Percentiles rank a stretch among this genome's conserved stretches.
phyloP scores from a whole-genome alignment of 1,140 invertebrate genomes.

The Diplogasteroides magnus region DNA sequence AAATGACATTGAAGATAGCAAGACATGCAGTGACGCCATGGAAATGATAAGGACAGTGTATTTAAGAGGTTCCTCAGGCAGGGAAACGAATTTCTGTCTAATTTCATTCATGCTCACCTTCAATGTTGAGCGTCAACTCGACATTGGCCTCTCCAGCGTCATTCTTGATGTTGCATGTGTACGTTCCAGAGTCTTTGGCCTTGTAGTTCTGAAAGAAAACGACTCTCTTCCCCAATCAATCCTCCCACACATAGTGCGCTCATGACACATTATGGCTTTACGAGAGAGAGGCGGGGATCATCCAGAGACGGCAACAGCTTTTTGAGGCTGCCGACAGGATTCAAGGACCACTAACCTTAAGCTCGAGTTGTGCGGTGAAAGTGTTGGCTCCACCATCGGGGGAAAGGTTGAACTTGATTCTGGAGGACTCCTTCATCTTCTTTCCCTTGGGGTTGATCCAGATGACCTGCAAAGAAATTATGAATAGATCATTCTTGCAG shows the following conservation, averaged over 20 bases:
- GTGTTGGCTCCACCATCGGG: conserved; percentile 51
- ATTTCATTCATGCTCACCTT: conserved; percentile 61
- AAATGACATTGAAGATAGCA: too few relatives aligned
- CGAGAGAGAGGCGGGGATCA: too few relatives aligned
- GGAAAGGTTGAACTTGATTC: conserved; percentile 50
- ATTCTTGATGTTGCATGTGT: conserved; percentile 92
- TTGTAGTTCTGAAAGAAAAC: conserved; percentile 73
- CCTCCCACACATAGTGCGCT: conserved; percentile 19
- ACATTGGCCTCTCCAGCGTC: conserved; percentile 95
- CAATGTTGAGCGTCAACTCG: conserved; percentile 94
- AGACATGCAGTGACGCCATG: too few relatives aligned
- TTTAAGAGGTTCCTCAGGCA: too few relatives aligned
- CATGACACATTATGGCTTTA: too few relatives aligned
- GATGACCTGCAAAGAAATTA: conserved; percentile 29
- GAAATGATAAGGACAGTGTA: too few relatives aligned
- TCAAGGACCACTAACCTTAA: conserved; percentile 43
- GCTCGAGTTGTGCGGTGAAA: conserved; percentile 53
- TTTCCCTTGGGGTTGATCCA: conserved; percentile 56
- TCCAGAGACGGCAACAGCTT: too few relatives aligned
- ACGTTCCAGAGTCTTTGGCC: conserved; percentile 87
- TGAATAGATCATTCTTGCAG: neutral
- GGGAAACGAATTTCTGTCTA: too few relatives aligned
- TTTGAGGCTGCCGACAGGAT: neutral
- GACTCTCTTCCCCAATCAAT: too few relatives aligned
- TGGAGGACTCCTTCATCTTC: conserved; percentile 55